Percentiles rank a stretch among this genome's conserved stretches.
phyloP scores from a whole-genome alignment of 1,140 invertebrate genomes.

The Cyclargus thomasi region DNA sequence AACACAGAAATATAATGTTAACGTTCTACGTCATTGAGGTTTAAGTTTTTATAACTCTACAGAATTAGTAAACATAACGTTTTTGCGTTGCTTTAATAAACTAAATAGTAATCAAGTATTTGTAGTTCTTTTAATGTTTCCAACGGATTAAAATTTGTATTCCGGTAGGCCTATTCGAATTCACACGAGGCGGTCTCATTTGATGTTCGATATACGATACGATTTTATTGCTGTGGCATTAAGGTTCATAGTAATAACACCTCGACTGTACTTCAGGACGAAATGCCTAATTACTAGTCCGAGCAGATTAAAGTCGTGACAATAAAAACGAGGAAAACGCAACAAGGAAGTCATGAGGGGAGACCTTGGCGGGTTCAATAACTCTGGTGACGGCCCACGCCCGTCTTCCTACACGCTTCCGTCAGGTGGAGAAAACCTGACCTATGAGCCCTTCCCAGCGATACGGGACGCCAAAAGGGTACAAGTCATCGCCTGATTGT shows the following conservation, averaged over 20 bases:
- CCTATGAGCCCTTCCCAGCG: conserved; percentile 36
- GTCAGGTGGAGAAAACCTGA: conserved; percentile 48
- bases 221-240: not conserved
- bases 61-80: no score
- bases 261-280: not conserved
- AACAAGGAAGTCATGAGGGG: conserved; percentile 40
- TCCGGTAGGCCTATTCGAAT: not conserved
- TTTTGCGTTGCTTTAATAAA: no score
- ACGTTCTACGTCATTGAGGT: not conserved
- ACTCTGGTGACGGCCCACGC: conserved; percentile 43
- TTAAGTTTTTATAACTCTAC: not conserved
- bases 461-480: not conserved
- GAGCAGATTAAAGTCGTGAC: conserved; percentile 20
- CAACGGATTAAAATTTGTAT: not conserved
- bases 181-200: not conserved
- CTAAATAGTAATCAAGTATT: no score
- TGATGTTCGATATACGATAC: not conserved
- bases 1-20: not conserved
- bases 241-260: not conserved
- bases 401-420: conserved; percentile 44
- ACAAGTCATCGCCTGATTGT: not conserved
- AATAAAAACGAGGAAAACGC: conserved; percentile 22
- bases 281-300: conserved; percentile 9
- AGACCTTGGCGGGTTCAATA: conserved; percentile 54
- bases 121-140: not conserved